Percentiles rank a stretch among this genome's conserved stretches.
These are phyloP conservation scores for Spilarctia lutea DNA, from an alignment of 2,888 invertebrate species.

Conservation along the genomic window DNA sequence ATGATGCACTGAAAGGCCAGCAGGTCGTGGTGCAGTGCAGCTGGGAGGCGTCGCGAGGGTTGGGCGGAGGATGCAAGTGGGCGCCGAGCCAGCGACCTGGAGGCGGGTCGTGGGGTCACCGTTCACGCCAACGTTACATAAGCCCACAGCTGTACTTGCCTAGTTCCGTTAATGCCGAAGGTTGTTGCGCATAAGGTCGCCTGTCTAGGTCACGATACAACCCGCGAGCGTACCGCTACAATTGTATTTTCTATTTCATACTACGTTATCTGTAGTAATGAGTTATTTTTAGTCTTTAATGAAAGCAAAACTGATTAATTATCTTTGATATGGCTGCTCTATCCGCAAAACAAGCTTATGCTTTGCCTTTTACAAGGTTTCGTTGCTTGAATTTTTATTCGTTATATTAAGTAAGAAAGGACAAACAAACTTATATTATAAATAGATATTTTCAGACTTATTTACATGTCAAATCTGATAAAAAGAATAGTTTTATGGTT, in stretches of 20 bases:
- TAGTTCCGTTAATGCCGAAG: slow-evolving; percentile 77
- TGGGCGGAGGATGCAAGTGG: slow-evolving; percentile 50
- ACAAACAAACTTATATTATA: background rate
- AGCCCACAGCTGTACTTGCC: slow-evolving; percentile 57
- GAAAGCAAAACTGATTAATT: slow-evolving; percentile 19
- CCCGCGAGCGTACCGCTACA: slow-evolving; percentile 42
- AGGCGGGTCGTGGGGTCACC: slow-evolving; percentile 41
- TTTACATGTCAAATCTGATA: background rate
- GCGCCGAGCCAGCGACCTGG: slow-evolving; percentile 58
- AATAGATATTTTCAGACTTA: background rate
- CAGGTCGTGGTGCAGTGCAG: slow-evolving; percentile 75
- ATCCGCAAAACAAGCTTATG: background rate
- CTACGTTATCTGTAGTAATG: slow-evolving; percentile 31
- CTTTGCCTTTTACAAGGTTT: background rate
- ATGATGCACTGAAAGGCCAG: slow-evolving; percentile 66
- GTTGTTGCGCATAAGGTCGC: slow-evolving; percentile 78
- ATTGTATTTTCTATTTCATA: slow-evolving; percentile 39
- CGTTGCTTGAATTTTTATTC: background rate
- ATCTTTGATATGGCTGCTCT: slow-evolving; percentile 2
- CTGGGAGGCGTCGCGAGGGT: slow-evolving; percentile 61
- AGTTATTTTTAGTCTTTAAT: slow-evolving; percentile 33
- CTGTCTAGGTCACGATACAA: slow-evolving; percentile 68
- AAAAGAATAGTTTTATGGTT: background rate
- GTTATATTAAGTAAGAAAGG: background rate
- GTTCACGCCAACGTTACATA: slow-evolving; percentile 60